Conservation (phyloP, 1,140 invertebrate species). For the Anoplolepis gracilipes region DNA sequence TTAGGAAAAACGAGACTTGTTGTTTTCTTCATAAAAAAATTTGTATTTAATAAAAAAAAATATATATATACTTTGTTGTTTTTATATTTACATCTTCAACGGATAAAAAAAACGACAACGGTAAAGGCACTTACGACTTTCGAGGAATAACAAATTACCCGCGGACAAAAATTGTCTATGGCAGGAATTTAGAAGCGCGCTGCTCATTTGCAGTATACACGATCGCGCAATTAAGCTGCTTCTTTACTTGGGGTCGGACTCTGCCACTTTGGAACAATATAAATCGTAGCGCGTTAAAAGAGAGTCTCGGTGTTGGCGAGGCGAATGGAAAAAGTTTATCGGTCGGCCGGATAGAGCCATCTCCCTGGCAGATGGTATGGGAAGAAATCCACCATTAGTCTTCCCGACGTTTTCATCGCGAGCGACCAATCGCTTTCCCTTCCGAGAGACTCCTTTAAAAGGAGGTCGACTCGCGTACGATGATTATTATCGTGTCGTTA, state of each 20-base stretch:
- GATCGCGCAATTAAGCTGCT: constrained; percentile 35
- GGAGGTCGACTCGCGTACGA: constrained; percentile 37
- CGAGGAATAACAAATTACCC: constrained; percentile 4
- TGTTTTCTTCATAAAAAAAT: too few species aligned
- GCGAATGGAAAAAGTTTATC: constrained; percentile 56
- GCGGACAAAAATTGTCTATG: constrained; percentile 16
- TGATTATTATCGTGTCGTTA: constrained; percentile 48
- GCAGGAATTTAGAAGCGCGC: constrained; percentile 1
- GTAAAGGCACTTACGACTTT: neutral
- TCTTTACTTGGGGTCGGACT: neutral
- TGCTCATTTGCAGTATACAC: constrained; percentile 45
- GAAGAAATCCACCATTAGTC: constrained; percentile 71
- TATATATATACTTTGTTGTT: too few species aligned
- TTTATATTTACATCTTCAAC: too few species aligned
- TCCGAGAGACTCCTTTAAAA: constrained; percentile 33
- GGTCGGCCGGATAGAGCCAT: constrained; percentile 53
- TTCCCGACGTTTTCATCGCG: constrained; percentile 70
- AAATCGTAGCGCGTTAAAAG: constrained; percentile 34
- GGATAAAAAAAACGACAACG: too few species aligned
- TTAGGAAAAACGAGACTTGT: too few species aligned
- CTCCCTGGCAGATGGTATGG: constrained; percentile 45
- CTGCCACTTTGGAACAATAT: constrained; percentile 44
- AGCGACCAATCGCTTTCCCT: constrained; percentile 53
- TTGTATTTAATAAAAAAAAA: too few species aligned
- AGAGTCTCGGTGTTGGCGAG: constrained; percentile 28